Evolutionary conservation across 2,888 invertebrate genomes (phyloP).

Genomic region (Empis stercorea): DNA sequence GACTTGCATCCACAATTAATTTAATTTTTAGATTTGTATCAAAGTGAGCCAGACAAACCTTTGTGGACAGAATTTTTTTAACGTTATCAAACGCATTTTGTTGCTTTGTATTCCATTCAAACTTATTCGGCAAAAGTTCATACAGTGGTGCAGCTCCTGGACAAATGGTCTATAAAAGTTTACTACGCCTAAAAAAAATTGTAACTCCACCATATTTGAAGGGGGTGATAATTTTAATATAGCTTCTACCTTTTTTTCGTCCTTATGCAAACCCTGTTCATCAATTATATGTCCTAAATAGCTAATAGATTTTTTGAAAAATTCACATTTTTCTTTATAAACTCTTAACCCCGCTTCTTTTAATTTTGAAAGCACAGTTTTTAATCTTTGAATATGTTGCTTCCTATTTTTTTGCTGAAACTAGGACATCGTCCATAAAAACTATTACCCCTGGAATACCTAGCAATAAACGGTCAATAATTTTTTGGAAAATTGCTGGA

Average conservation of each 20-base stretch:
- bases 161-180: slow-evolving; percentile 29
- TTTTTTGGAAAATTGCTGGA: slow-evolving; percentile 23
- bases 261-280: slow-evolving; percentile 3
- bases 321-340: slow-evolving; percentile 10
- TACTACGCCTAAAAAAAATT: slow-evolving; percentile 22
- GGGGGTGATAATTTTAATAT: slow-evolving; percentile 1
- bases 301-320: slow-evolving; percentile 8
- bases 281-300: slow-evolving; percentile 16
- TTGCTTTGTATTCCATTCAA: slow-evolving; percentile 5
- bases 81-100: background rate
- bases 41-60: background rate
- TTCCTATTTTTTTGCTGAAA: slow-evolving; percentile 13
- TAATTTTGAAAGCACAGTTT: slow-evolving; percentile 8
- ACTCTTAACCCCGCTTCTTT: slow-evolving; percentile 13
- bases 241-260: slow-evolving; percentile 2
- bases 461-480: slow-evolving; percentile 19
- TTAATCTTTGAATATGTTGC: background rate
- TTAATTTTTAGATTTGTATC: slow-evolving; percentile 12
- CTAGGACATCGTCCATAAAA: slow-evolving; percentile 18
- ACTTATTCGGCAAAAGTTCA: slow-evolving; percentile 11
- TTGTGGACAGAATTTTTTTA: background rate
- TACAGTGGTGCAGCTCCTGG: slow-evolving; percentile 21
- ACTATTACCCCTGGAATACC: slow-evolving; percentile 9
- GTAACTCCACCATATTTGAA: slow-evolving; percentile 6
- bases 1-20: slow-evolving; percentile 24